Conservation (phyloP, 2,888 invertebrate species). For the Pristionchus entomophagus region DNA sequence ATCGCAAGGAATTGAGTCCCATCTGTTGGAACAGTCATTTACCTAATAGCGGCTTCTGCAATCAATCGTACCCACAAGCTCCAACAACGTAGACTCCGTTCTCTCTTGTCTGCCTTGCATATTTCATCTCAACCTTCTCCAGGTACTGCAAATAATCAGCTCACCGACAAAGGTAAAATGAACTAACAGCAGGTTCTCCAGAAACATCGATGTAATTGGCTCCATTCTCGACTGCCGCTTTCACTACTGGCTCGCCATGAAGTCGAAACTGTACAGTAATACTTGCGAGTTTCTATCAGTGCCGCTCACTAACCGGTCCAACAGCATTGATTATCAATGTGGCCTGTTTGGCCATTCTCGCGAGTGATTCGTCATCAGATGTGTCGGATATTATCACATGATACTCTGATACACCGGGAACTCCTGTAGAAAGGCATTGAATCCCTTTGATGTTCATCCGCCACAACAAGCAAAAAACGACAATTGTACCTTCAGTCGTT, state of each 20-base stretch:
- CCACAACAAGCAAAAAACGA: too few species aligned
- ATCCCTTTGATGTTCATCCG: too few species aligned
- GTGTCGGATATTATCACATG: background rate
- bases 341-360: background rate
- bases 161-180: background rate
- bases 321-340: background rate
- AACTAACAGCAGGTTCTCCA: slow-evolving; percentile 85
- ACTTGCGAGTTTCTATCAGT: too few species aligned
- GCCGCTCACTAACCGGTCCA: background rate
- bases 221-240: slow-evolving; percentile 87
- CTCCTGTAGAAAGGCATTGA: too few species aligned
- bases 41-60: too few species aligned
- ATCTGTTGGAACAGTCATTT: slow-evolving; percentile 74
- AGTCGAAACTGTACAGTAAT: slow-evolving; percentile 77
- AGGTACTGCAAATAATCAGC: slow-evolving; percentile 81
- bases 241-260: slow-evolving; percentile 90
- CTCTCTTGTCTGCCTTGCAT: slow-evolving; percentile 80
- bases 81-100: slow-evolving; percentile 87
- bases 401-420: slow-evolving; percentile 53
- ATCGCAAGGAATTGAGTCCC: slow-evolving; percentile 92
- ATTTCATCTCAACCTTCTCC: slow-evolving; percentile 88
- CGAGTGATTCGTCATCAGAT: background rate
- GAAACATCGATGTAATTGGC: slow-evolving; percentile 93
- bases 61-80: slow-evolving; percentile 84
- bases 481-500: too few species aligned